Base-by-base conservation (phyloP, 2,888 invertebrate species). In the Lumbricus terrestris region DNA sequence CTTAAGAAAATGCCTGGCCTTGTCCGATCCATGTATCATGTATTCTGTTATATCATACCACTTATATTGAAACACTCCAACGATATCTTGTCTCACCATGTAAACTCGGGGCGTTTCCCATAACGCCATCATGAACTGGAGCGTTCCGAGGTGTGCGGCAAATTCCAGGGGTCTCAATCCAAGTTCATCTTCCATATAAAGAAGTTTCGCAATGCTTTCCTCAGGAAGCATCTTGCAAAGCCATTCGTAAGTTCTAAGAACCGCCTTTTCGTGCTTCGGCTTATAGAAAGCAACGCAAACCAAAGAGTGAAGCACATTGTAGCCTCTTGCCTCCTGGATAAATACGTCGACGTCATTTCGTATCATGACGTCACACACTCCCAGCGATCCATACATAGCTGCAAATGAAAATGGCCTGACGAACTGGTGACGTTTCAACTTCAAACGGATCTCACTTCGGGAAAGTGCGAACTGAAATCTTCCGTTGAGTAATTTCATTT, bases 1-100 rank as follows among this genome's bases (percentile, higher is more conserved):
- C 42, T 89, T 29, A 20, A 33, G 29, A 35, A n/a, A 89, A n/a
- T 34, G 35, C 33, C 89, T 11, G 54, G 29, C 29, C 35, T 2
- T 42, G 29, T 33, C 89, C 35, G 34, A 15, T 33, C 47, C 54
- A n/a, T 13, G 5, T 18, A 18, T 33, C 35, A 38, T 42, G 89
- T 89, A 89, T 54, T 89, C 89, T 16, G 89, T 89, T 54, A 89
- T 35, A 42, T 89, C 89, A 34, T 33, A 47, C 89, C 89, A 89
- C 89, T 89, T 37, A 23, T 89, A 89, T 42, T 33, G 11, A 54
- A 47, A 89, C n/a, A 54, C 34, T 1, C 89, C 89, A 37, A 89
- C 89, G 33, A 42, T 35, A 23, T 47, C 54, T 23, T 89, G 38
- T 6, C 34, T 40, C n/a, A 42, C 47, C 33, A 89, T n/a, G 42